Evolutionary conservation across 2,797 vertebrate genomes (phyloP).

Genomic region (Alectoris magna): DNA sequence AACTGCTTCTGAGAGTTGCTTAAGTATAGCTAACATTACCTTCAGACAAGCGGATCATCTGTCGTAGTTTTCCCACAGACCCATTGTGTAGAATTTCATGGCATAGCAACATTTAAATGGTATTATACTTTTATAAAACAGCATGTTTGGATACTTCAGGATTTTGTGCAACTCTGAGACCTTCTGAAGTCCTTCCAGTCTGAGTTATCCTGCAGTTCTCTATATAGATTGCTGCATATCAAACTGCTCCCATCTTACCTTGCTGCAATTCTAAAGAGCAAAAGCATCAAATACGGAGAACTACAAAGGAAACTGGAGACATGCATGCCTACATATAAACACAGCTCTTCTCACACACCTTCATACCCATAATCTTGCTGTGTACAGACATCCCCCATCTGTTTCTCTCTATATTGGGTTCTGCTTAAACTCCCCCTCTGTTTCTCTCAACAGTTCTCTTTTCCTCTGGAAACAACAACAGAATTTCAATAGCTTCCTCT

Average conservation of each 20-base stretch:
- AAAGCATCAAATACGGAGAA: not conserved
- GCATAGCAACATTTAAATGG: not conserved
- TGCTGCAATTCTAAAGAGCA: not conserved
- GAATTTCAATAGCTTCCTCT: not conserved
- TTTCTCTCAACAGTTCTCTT: not conserved
- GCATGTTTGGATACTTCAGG: not conserved
- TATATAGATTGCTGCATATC: not conserved
- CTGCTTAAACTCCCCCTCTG: not conserved
- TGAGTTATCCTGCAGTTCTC: not conserved
- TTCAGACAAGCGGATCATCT: not conserved
- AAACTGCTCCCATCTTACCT: not conserved
- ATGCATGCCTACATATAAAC: not conserved
- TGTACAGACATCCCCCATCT: not conserved
- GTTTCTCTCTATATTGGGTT: not conserved
- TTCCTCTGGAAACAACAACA: not conserved
- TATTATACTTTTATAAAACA: not conserved
- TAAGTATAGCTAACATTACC: not conserved
- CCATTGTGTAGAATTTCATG: not conserved
- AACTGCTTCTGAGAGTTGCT: not conserved
- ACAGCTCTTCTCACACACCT: not conserved
- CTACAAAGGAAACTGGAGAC: not conserved
- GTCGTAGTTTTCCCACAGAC: not conserved
- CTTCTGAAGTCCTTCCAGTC: not conserved
- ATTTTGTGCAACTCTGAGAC: not conserved
- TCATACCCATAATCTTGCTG: not conserved